Percentiles rank a stretch among this genome's conserved stretches.
These are phyloP conservation scores for Drosophila pectinifera DNA, from an alignment of 1,140 invertebrate genomes.

Conservation along the genomic window DNA sequence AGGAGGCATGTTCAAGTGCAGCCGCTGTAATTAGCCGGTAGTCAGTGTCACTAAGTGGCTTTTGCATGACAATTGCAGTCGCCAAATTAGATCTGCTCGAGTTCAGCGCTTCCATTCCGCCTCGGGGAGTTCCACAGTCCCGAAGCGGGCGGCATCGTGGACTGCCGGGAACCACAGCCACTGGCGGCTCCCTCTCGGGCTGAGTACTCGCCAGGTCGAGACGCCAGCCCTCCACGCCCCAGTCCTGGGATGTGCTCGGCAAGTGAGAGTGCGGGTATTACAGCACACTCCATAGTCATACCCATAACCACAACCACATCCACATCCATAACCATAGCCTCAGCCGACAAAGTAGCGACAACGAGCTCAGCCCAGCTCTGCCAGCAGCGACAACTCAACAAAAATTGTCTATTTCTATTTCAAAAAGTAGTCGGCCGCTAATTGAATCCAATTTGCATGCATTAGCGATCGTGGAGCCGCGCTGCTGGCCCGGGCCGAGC, in stretches of 20 bases:
- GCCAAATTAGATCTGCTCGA: slow-evolving; percentile 43
- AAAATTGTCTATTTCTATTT: slow-evolving; percentile 53
- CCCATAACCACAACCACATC: background rate
- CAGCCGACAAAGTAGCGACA: background rate
- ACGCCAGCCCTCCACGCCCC: background rate
- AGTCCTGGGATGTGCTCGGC: slow-evolving; percentile 1
- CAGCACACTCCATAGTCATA: slow-evolving; percentile 17
- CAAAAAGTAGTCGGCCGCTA: slow-evolving; percentile 48
- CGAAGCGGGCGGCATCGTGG: background rate
- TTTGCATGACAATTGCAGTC: slow-evolving; percentile 43
- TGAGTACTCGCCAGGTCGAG: background rate
- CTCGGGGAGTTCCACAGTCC: background rate
- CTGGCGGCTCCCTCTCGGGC: background rate
- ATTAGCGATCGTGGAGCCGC: slow-evolving; percentile 39
- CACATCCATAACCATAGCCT: background rate
- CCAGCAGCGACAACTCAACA: slow-evolving; percentile 9
- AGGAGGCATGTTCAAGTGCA: slow-evolving; percentile 33
- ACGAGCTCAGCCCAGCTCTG: background rate
- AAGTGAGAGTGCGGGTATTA: slow-evolving; percentile 38
- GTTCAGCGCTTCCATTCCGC: slow-evolving; percentile 5
- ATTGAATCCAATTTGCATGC: slow-evolving; percentile 56
- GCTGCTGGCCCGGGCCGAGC: background rate
- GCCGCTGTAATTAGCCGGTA: slow-evolving; percentile 33
- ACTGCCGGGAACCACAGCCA: no score
- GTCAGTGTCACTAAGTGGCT: slow-evolving; percentile 53